Evolutionary conservation across 2,797 vertebrate genomes (phyloP), one percentile per base, ranked within the genome.

Genomic region (Phalloptychus januarius): DNA sequence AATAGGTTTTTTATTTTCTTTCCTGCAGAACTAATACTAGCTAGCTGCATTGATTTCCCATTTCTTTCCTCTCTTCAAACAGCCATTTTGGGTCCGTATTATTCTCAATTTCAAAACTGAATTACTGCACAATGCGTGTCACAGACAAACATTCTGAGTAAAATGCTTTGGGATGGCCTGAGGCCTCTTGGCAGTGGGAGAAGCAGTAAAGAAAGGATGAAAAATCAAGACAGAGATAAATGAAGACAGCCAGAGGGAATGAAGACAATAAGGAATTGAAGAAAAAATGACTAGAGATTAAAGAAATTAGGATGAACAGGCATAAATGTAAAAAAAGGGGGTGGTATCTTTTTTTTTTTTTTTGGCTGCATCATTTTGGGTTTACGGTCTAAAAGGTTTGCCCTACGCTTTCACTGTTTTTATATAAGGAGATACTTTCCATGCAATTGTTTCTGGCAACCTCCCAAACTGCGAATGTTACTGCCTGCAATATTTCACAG

Each of bases 401-500:
- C 38, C 65, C 20, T 52, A 18, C 46, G 28, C 23, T 45, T 69
- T 58, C 31, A 45, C 10, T 38, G 38, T 23, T 42, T 40, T 70
- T 44, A 44, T 71, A 77, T 72, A 72, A 77, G 54, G 36, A 72
- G 13, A 78, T 31, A 72, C 54, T 48, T 80, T 44, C 70, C 58
- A 71, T 45, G 36, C 5, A 40, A 79, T 76, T 72, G 52, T 76
- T 73, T 76, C 40, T 16, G 16, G 5, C 76, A 76, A 71, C 36
- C 42, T 78, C 76, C 75, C 48, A 72, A 80, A 28, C 56, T 72
- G 12, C 20, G 58, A 81, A 86, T 16, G 42, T 42, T 42, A 44
- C 40, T 42, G 38, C 38, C 67, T 70, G 67, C 40, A 70, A 70
- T 70, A 70, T 88, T 85, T 89, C 78, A 86, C 75, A 42, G 81